Evolutionary conservation across 1,140 invertebrate species (phyloP).

Genomic region (Neodiprion virginianus): DNA sequence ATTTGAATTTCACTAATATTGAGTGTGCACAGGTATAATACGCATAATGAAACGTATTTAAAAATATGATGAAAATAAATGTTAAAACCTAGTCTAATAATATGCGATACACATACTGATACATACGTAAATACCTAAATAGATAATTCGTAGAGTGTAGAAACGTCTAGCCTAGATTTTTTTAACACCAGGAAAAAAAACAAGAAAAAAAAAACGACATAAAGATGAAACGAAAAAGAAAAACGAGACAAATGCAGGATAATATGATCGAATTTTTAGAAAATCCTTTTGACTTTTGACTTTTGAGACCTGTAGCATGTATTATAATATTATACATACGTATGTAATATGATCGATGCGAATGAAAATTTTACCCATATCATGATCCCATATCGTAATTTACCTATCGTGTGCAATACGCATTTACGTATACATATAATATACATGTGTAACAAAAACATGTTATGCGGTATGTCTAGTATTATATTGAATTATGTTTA

Average conservation of each 20-base stretch:
- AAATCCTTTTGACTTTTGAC: conserved; percentile 3
- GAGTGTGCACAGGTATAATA: no score
- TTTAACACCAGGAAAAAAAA: not conserved
- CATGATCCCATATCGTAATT: not conserved
- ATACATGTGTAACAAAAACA: no score
- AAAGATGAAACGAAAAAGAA: not conserved
- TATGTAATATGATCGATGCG: not conserved
- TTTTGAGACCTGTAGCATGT: not conserved
- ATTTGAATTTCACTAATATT: no score
- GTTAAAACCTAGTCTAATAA: no score
- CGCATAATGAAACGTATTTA: no score
- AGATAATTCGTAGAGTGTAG: not conserved
- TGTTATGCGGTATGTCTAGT: no score
- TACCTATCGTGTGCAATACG: no score
- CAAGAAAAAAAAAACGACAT: not conserved
- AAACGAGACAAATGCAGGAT: not conserved
- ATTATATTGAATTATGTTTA: no score
- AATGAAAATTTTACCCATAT: not conserved
- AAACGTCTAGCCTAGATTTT: conserved; percentile 6
- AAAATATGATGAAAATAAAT: no score
- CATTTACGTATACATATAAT: no score
- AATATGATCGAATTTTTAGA: conserved; percentile 3
- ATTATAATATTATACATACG: not conserved
- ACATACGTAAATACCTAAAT: not conserved
- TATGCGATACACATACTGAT: not conserved